These are phyloP conservation scores for Cnemophilus loriae DNA, from an alignment of 2,113 vertebrate genomes.

Conservation along the genomic window DNA sequence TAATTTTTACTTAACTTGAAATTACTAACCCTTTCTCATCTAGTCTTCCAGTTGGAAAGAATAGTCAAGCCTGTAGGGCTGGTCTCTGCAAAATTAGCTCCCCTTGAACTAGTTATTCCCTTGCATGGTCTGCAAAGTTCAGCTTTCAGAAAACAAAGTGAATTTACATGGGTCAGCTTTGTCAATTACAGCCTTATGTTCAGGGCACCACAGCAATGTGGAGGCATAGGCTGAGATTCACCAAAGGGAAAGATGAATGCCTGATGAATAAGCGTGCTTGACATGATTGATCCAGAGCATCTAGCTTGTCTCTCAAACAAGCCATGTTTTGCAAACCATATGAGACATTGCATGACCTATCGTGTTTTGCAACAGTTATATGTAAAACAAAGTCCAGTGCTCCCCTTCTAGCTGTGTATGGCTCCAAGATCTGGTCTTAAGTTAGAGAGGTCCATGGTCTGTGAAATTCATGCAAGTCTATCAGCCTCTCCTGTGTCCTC, in stretches of 20 bases:
- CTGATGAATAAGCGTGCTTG: not conserved
- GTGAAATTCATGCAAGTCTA: accelerated
- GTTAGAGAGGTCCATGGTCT: not conserved
- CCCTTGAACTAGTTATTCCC: not conserved
- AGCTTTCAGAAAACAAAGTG: not conserved
- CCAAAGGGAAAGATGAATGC: not conserved
- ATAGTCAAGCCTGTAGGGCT: not conserved
- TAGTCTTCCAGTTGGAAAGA: not conserved
- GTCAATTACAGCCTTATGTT: not conserved
- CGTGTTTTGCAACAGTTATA: not conserved
- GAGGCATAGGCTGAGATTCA: not conserved
- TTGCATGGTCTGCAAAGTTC: not conserved
- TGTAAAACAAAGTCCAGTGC: not conserved
- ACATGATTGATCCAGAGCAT: not conserved
- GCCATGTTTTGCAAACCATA: not conserved
- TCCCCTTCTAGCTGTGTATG: not conserved
- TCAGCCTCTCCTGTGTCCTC: not conserved
- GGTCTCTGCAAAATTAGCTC: not conserved
- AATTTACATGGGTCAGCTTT: not conserved
- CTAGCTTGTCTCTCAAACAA: not conserved
- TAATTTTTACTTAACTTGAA: not conserved
- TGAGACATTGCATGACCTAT: not conserved
- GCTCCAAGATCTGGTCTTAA: not conserved
- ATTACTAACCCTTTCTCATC: not conserved
- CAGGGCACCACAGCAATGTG: not conserved